Percentiles rank a stretch among this genome's conserved stretches.
Evolutionary conservation across 2,797 vertebrate genomes (phyloP).

Genomic region (Myripristis murdjan): DNA sequence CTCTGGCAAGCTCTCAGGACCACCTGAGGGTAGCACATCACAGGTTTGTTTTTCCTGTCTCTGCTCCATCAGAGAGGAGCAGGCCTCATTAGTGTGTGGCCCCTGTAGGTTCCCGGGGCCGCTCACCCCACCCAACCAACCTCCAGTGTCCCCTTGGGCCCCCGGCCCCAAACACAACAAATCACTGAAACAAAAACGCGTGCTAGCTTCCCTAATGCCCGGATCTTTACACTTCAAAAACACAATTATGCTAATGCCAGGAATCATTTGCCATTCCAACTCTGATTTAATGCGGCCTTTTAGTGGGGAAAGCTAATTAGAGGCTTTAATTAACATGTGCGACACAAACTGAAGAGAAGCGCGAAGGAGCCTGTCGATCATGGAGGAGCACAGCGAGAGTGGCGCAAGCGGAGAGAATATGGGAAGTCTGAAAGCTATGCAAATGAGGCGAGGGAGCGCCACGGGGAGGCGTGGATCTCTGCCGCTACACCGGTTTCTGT

Average conservation of each 20-base stretch:
- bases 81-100: constrained; percentile 78
- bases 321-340: constrained; percentile 88
- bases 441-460: constrained; percentile 76
- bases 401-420: constrained; percentile 52
- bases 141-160: constrained; percentile 64
- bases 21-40: constrained; percentile 65
- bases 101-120: constrained; percentile 68
- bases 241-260: constrained; percentile 86
- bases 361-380: constrained; percentile 83
- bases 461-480: constrained; percentile 70
- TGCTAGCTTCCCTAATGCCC: constrained; percentile 79
- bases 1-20: constrained; percentile 56
- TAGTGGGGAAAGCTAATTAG: constrained; percentile 86
- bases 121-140: constrained; percentile 62
- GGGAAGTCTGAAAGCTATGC: constrained; percentile 83
- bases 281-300: constrained; percentile 87
- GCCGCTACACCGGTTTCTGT: constrained; percentile 69
- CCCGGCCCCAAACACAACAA: constrained; percentile 78
- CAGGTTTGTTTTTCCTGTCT: constrained; percentile 77
- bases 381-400: constrained; percentile 63
- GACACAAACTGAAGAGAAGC: constrained; percentile 80
- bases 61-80: constrained; percentile 79
- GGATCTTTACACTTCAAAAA: constrained; percentile 86
- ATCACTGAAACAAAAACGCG: constrained; percentile 79
- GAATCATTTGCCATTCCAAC: constrained; percentile 84